Base-by-base conservation (phyloP, 2,113 vertebrate genomes). In the Cepphus grylle region DNA sequence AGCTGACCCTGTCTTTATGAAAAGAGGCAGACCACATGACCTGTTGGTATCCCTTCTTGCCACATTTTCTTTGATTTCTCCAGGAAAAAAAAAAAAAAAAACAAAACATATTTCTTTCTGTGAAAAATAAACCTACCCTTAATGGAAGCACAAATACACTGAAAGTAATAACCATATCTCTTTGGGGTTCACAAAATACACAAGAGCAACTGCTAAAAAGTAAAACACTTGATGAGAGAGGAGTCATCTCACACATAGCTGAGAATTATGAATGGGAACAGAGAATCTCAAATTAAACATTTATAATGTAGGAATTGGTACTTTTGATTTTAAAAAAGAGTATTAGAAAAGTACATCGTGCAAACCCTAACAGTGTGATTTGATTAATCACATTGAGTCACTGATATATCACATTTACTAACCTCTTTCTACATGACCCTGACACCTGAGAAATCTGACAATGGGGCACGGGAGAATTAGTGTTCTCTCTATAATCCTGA, bases 1-100 rank as follows among this genome's bases (percentile, higher is more conserved):
- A 82, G 34, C 34, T 94, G 90, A 95, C 88, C 65, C 56, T 88
- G 30, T 43, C 47, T 88, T 95, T 95, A 93, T 93, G 70, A 85
- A 92, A 93, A 32, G 15, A 87, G 52, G 50, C 14, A 7, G n/a
- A 86, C 62, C 73, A 53, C 25, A 36, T 38, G 86, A 90, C 40
- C 50, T 88, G 29, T 83, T 65, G 11, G 7, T 81, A 22, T 70
- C 45, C 36, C 14, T 61, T 88, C 36, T 72, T 56, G 49, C 6
- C 49, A 62, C 32, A 69, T 73, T 90, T 80, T 80, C 78, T 90
- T 86, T 92, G 49, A 90, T 58, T 86, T 83, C 40, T 53, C 10
- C 3, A 65, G 69, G 30, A 17, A 79, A 34, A 59, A n/a, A 59
- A 15, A 53, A 17, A 40, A 17, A 79, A 34, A 59, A n/a, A 59